Percentiles rank a stretch among this genome's conserved stretches.
Evolutionary conservation across 2,888 invertebrate species (phyloP).

Genomic region (Tanytarsus gracilentus): DNA sequence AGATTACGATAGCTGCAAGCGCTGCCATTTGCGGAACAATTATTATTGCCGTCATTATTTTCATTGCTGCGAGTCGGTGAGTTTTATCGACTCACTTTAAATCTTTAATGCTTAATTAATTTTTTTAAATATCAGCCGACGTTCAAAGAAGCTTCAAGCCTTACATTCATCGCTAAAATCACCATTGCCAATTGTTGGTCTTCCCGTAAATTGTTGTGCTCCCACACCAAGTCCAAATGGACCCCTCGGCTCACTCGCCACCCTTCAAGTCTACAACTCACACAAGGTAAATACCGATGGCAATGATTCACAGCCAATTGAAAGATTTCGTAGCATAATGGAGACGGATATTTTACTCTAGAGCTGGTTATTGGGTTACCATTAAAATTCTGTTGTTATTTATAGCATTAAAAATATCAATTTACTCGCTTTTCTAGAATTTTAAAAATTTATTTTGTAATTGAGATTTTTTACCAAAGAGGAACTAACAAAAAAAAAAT

Average conservation of each 20-base stretch:
- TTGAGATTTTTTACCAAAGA: too few relatives aligned
- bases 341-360: not conserved
- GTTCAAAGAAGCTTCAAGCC: conserved; percentile 68
- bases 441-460: too few relatives aligned
- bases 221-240: conserved; percentile 71
- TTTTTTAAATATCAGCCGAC: conserved; percentile 43
- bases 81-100: conserved; percentile 19
- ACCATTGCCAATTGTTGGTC: conserved; percentile 59
- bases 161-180: conserved; percentile 59
- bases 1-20: conserved; percentile 87
- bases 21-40: conserved; percentile 90
- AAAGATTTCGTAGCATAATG: not conserved
- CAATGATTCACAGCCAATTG: not conserved
- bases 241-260: conserved; percentile 71
- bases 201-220: conserved; percentile 73
- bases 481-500: too few relatives aligned
- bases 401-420: not conserved
- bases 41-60: conserved; percentile 80
- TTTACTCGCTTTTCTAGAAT: too few relatives aligned
- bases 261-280: conserved; percentile 73
- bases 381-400: not conserved
- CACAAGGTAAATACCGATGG: conserved; percentile 54
- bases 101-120: not conserved
- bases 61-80: conserved; percentile 70
- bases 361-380: not conserved